Percentiles rank a stretch among this genome's conserved stretches.
These are phyloP conservation scores for Bombus confusus DNA, from an alignment of 1,140 invertebrate genomes.

Conservation along the genomic window DNA sequence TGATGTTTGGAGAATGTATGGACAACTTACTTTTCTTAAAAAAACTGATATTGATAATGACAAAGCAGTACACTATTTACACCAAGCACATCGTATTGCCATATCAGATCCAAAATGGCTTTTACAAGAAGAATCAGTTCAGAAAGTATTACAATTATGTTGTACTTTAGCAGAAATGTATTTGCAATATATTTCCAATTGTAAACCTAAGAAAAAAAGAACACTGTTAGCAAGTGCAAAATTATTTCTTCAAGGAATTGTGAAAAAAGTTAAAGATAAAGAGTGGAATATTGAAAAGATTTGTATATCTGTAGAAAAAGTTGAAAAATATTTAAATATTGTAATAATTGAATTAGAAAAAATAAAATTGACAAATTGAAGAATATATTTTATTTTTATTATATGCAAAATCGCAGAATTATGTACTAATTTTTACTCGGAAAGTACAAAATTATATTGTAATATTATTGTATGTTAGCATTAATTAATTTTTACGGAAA, in stretches of 20 bases:
- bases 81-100: conserved; percentile 84
- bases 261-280: conserved; percentile 82
- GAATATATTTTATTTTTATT: background rate
- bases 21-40: conserved; percentile 85
- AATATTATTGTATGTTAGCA: background rate
- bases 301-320: conserved; percentile 69
- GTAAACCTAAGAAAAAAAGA: conserved; percentile 75
- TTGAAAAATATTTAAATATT: conserved; percentile 65
- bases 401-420: background rate
- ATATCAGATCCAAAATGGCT: conserved; percentile 86
- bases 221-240: conserved; percentile 85
- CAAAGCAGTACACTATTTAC: conserved; percentile 85
- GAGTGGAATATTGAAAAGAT: conserved; percentile 77
- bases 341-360: conserved; percentile 60
- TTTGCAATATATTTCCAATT: conserved; percentile 70
- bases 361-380: conserved; percentile 45
- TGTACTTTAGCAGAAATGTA: conserved; percentile 78
- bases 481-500: background rate
- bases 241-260: conserved; percentile 83
- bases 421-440: background rate
- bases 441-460: background rate
- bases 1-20: conserved; percentile 91
- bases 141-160: conserved; percentile 82
- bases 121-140: conserved; percentile 81
- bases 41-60: conserved; percentile 79